Percentiles rank a stretch among this genome's conserved stretches.
These are phyloP conservation scores for Prietella phreatophila DNA, from an alignment of 2,113 vertebrate species.

Conservation along the genomic window DNA sequence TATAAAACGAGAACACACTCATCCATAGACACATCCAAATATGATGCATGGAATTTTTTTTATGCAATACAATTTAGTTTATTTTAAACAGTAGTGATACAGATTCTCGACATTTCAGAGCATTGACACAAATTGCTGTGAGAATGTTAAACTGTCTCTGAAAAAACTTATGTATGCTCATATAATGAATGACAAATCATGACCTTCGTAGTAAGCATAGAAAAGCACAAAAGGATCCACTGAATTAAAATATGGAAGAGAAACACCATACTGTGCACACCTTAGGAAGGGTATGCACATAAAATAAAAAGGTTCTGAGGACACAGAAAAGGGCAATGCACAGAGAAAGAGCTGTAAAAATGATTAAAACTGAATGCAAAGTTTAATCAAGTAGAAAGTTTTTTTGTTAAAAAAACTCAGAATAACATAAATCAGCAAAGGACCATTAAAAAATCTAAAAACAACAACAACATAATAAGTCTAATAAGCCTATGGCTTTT, in stretches of 20 bases:
- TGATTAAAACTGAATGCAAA: background rate
- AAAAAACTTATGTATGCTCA: background rate
- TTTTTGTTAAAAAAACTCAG: background rate
- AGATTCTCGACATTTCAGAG: constrained; percentile 44
- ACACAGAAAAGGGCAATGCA: constrained; percentile 36
- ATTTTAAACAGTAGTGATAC: constrained; percentile 60
- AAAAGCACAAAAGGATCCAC: background rate
- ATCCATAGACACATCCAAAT: constrained; percentile 54
- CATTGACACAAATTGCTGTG: constrained; percentile 55
- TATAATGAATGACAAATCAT: constrained; percentile 22
- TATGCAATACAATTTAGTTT: constrained; percentile 61
- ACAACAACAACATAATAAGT: background rate
- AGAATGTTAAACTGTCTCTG: constrained; percentile 14
- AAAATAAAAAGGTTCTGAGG: constrained; percentile 37
- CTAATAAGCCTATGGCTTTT: background rate
- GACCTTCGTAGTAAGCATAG: background rate
- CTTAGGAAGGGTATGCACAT: constrained; percentile 6
- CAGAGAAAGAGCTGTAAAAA: constrained; percentile 11
- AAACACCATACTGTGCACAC: background rate
- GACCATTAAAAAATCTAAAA: background rate
- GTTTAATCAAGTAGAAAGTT: background rate
- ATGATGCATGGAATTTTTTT: constrained; percentile 55
- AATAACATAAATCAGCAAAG: background rate
- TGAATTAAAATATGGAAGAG: background rate
- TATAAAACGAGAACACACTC: constrained; percentile 46